Conservation (phyloP, 2,113 vertebrate species). For the Struthio camelus region DNA sequence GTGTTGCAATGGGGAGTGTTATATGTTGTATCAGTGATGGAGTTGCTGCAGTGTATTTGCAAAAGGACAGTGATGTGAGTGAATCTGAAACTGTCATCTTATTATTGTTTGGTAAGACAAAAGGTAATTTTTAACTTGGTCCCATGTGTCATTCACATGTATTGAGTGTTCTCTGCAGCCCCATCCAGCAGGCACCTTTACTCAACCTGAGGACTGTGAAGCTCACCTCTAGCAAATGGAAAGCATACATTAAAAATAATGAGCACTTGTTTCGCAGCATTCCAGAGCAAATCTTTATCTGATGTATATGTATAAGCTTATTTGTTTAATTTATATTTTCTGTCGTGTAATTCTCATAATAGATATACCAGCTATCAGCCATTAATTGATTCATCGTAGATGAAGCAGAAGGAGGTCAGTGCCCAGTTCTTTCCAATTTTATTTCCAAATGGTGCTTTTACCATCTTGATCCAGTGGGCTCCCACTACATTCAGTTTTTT, state of each 20-base stretch:
- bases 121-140: conserved; percentile 44
- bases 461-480: background rate
- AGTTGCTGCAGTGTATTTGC: background rate
- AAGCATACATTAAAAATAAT: conserved; percentile 53
- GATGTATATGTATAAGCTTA: background rate
- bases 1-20: background rate
- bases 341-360: background rate
- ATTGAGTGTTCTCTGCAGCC: background rate
- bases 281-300: background rate
- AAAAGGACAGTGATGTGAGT: conserved; percentile 9
- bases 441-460: background rate
- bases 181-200: background rate
- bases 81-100: conserved; percentile 19
- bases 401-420: background rate
- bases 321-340: background rate
- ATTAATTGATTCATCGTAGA: background rate
- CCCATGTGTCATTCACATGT: background rate
- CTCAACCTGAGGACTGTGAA: conserved; percentile 15
- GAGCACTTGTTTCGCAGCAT: background rate
- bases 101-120: conserved; percentile 20
- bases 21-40: background rate
- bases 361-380: background rate
- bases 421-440: background rate
- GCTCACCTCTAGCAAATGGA: background rate
- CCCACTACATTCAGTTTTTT: background rate